Conservation (phyloP, 2,888 invertebrate genomes). For the Tenodera sinensis region DNA sequence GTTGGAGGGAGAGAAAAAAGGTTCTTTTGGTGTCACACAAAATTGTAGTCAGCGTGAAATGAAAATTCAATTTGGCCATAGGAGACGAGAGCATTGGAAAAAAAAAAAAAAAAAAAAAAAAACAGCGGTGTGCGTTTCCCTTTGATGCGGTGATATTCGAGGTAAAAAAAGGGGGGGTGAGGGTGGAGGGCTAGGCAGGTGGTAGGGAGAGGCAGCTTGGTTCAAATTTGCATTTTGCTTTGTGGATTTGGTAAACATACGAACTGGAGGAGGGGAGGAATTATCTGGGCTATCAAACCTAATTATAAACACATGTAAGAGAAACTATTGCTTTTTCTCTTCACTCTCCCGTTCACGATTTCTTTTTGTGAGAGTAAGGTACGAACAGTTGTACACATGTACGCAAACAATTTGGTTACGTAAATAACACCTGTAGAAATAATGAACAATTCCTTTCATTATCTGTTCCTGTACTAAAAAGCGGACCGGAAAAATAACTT, state of each 20-base stretch:
- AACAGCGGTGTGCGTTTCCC: slow-evolving; percentile 12
- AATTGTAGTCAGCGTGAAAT: slow-evolving; percentile 25
- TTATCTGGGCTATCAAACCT: background rate
- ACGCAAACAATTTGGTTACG: no score
- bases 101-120: background rate
- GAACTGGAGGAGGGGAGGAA: background rate
- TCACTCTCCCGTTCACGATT: no score
- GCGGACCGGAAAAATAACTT: no score
- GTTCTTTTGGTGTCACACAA: slow-evolving; percentile 26
- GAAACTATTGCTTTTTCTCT: no score
- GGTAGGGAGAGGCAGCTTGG: slow-evolving; percentile 2
- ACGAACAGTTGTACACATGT: no score
- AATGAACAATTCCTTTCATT: no score
- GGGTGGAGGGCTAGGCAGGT: background rate
- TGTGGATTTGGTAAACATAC: slow-evolving; percentile 11
- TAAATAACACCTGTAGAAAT: no score
- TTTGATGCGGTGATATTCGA: slow-evolving; percentile 25
- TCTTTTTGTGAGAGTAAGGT: no score
- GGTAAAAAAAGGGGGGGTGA: background rate
- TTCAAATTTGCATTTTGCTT: slow-evolving; percentile 21
- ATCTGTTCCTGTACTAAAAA: no score
- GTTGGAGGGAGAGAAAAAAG: slow-evolving; percentile 1
- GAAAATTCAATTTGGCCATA: slow-evolving; percentile 25
- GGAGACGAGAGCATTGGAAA: slow-evolving; percentile 14
- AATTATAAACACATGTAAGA: background rate